Evolutionary conservation across 2,888 invertebrate species (phyloP).

Genomic region (Neria commutata): DNA sequence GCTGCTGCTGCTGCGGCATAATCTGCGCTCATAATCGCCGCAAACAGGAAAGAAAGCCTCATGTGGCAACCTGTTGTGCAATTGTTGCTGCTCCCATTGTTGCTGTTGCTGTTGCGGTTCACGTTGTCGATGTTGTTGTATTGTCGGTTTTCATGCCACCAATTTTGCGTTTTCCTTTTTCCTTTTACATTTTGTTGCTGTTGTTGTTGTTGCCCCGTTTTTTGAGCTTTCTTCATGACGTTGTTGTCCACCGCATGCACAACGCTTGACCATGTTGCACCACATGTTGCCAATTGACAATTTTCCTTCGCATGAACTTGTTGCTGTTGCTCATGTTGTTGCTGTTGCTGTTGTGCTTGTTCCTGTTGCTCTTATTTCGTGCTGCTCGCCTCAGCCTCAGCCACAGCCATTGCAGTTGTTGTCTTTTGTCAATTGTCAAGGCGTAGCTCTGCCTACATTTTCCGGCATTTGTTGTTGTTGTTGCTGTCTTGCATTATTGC

Average conservation of each 20-base stretch:
- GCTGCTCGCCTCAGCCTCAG: no score
- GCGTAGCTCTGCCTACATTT: neutral
- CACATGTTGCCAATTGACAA: conserved; percentile 57
- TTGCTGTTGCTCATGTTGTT: neutral
- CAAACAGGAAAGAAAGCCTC: neutral
- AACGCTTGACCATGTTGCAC: conserved; percentile 54
- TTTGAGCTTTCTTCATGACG: neutral
- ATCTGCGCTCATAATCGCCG: neutral
- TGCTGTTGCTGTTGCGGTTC: conserved; percentile 19
- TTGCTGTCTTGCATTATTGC: conserved; percentile 25
- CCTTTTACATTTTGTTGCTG: conserved; percentile 6
- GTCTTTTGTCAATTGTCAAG: conserved; percentile 46
- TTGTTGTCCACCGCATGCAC: neutral
- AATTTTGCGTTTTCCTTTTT: neutral
- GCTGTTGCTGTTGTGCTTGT: neutral
- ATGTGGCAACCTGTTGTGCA: neutral
- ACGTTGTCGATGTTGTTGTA: conserved; percentile 27
- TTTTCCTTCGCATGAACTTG: conserved; percentile 31
- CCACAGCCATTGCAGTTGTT: no score
- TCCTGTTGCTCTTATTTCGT: no score
- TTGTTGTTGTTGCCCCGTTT: no score
- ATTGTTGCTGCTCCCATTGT: conserved; percentile 22
- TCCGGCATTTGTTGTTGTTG: conserved; percentile 19
- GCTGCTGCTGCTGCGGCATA: conserved; percentile 20
- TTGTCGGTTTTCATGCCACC: neutral